These are phyloP conservation scores for Liasis olivaceus DNA, from an alignment of 2,797 vertebrate species.

Conservation along the genomic window DNA sequence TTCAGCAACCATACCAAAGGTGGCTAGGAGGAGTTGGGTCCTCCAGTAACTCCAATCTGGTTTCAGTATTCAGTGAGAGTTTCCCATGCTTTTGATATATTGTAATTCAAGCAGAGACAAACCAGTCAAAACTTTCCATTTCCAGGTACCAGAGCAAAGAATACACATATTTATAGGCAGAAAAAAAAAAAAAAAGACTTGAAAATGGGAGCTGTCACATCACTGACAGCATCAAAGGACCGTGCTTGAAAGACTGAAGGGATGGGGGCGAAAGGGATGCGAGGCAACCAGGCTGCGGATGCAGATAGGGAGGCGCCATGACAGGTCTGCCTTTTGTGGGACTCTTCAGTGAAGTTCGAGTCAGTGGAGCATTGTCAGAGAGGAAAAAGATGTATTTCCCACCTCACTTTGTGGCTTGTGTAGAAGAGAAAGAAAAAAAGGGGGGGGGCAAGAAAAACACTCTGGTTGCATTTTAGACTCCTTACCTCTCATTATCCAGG, in stretches of 20 bases:
- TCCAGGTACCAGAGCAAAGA: neutral
- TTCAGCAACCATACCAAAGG: neutral
- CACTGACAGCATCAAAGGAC: conserved; percentile 27
- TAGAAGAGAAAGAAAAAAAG: neutral
- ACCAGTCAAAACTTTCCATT: neutral
- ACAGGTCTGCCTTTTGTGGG: conserved; percentile 6
- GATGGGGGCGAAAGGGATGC: neutral
- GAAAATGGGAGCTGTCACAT: conserved; percentile 12
- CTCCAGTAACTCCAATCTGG: accelerated
- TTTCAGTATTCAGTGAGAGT: neutral
- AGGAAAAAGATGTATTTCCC: accelerated
- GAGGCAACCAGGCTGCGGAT: neutral
- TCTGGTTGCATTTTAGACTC: neutral
- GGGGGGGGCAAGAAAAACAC: neutral
- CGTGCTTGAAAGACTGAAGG: conserved; percentile 1
- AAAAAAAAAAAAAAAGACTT: neutral
- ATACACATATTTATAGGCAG: conserved; percentile 1
- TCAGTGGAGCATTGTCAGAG: neutral
- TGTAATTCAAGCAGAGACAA: neutral
- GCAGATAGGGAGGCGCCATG: neutral
- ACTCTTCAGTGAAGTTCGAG: accelerated
- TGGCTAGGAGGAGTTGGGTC: neutral
- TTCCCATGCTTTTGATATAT: conserved; percentile 22
- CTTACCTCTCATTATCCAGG: conserved; percentile 5
- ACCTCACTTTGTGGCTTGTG: neutral